These are phyloP conservation scores for Acanthopleura granulata DNA, from an alignment of 2,888 invertebrate species.

Conservation along the genomic window DNA sequence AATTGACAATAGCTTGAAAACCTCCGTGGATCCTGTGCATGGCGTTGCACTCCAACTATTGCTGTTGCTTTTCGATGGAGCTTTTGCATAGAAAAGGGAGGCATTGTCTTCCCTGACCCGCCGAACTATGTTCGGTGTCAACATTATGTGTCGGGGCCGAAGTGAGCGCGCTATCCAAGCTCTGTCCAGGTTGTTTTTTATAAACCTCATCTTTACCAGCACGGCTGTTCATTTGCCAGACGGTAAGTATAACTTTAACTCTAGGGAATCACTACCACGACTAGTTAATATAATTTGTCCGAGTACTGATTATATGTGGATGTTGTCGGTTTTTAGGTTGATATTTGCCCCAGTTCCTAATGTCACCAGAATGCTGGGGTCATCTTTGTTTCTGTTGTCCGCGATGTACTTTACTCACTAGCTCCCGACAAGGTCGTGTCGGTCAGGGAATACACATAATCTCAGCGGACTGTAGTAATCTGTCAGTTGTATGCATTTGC, in stretches of 20 bases:
- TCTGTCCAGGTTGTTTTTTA: conserved; percentile 13
- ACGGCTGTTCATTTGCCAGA: conserved; percentile 1
- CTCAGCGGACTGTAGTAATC: too few species aligned
- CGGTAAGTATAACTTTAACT: background rate
- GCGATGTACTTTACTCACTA: too few species aligned
- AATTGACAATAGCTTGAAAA: background rate
- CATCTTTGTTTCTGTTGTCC: too few species aligned
- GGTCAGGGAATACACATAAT: too few species aligned
- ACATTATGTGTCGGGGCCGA: conserved; percentile 1
- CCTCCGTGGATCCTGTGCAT: background rate
- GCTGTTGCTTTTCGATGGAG: conserved; percentile 4
- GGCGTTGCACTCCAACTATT: background rate
- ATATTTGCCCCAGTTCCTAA: too few species aligned
- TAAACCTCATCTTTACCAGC: background rate
- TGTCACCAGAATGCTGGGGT: too few species aligned
- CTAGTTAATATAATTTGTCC: too few species aligned
- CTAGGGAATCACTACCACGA: too few species aligned
- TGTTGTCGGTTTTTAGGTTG: too few species aligned
- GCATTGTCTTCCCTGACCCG: conserved; percentile 16
- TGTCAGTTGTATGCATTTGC: too few species aligned
- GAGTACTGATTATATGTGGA: too few species aligned
- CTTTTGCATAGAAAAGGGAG: background rate
- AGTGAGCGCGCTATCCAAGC: conserved; percentile 11
- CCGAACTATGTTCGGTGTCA: conserved; percentile 6
- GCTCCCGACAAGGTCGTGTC: too few species aligned